phyloP scores from a whole-genome alignment of 2,888 invertebrate genomes.

The Heterodera filipjevi region DNA sequence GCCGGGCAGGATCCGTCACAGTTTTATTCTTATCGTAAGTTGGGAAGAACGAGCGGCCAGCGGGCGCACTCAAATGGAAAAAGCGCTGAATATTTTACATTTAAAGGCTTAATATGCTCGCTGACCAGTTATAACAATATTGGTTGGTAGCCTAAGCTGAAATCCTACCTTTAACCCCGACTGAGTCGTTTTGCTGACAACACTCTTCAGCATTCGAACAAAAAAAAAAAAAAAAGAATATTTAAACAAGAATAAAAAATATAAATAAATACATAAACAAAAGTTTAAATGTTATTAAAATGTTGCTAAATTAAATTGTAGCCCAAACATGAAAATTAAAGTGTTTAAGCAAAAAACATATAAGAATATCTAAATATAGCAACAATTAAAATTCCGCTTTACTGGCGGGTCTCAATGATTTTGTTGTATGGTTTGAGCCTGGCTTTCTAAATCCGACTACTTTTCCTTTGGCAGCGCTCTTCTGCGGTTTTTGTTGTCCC shows the following conservation, averaged over 20 bases:
- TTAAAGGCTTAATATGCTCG: too few relatives aligned
- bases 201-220: background rate
- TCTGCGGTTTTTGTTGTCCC: background rate
- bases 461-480: background rate
- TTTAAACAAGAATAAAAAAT: background rate
- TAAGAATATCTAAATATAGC: too few relatives aligned
- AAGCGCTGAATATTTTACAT: slow-evolving; percentile 2
- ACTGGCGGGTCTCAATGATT: background rate
- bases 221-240: background rate
- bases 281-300: background rate
- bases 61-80: background rate
- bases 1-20: slow-evolving; percentile 59
- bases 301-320: too few relatives aligned
- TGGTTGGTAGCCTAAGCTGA: background rate
- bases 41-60: background rate
- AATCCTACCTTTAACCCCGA: background rate
- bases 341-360: too few relatives aligned
- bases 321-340: too few relatives aligned
- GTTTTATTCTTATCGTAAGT: slow-evolving; percentile 60
- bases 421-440: slow-evolving; percentile 7
- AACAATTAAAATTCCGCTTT: background rate
- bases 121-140: background rate
- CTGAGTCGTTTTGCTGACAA: background rate
- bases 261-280: background rate
- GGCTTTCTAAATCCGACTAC: slow-evolving; percentile 32